Conservation (phyloP, 1,140 invertebrate species). For the Bombus pyrosoma region DNA sequence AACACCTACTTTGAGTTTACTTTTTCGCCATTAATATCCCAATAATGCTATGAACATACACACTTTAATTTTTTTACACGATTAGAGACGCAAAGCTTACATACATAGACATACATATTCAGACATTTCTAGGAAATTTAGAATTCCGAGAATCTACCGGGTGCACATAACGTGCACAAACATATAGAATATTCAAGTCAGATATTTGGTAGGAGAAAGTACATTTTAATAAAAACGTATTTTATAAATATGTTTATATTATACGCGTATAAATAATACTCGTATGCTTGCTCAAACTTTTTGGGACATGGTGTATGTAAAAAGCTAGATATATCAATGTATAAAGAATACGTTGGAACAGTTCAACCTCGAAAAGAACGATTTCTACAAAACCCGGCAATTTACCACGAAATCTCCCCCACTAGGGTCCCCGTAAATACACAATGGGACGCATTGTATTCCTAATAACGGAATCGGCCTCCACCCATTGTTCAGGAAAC, state of each 20-base stretch:
- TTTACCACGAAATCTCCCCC: slow-evolving; percentile 44
- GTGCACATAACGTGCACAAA: too few relatives aligned
- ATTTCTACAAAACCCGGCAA: slow-evolving; percentile 37
- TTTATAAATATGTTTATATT: not conserved
- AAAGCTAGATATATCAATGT: not conserved
- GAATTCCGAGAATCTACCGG: too few relatives aligned
- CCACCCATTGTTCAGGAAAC: slow-evolving; percentile 34
- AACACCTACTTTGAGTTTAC: not conserved
- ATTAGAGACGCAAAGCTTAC: too few relatives aligned
- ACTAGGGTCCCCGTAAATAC: slow-evolving; percentile 25
- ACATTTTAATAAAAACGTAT: too few relatives aligned
- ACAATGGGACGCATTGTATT: slow-evolving; percentile 42
- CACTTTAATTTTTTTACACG: too few relatives aligned
- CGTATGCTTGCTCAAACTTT: not conserved
- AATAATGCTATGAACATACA: too few relatives aligned
- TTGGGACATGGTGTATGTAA: not conserved
- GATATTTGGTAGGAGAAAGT: too few relatives aligned
- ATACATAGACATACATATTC: too few relatives aligned
- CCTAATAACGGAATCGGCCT: slow-evolving; percentile 49
- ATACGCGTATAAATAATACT: not conserved
- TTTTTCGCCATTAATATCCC: not conserved
- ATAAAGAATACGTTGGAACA: not conserved
- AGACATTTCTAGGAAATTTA: too few relatives aligned
- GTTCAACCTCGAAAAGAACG: slow-evolving; percentile 18
- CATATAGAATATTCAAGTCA: too few relatives aligned